A percentile compares a stretch with the other conserved stretches of the same genome.
Evolutionary conservation across 2,113 vertebrate species (phyloP).

Genomic region (Nycticebus coucang): DNA sequence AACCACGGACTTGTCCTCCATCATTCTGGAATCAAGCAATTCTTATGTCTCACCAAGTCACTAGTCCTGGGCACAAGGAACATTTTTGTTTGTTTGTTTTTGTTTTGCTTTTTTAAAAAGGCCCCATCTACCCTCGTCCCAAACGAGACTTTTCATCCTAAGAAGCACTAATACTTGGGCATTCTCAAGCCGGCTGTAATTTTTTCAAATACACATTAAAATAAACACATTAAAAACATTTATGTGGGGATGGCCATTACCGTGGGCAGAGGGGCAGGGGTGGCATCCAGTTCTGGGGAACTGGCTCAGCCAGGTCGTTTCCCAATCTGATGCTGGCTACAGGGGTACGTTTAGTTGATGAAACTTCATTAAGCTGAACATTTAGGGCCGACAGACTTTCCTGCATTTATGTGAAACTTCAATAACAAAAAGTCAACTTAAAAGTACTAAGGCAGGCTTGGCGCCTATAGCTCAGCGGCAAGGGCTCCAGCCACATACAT

Average conservation of each 20-base stretch:
- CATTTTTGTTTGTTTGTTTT: not conserved
- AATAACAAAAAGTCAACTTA: not conserved
- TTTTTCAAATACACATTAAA: not conserved
- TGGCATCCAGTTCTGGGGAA: not conserved
- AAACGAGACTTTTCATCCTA: not conserved
- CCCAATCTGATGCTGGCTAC: not conserved
- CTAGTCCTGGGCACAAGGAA: not conserved
- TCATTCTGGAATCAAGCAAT: not conserved
- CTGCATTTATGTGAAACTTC: not conserved
- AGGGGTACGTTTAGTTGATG: rapidly evolving
- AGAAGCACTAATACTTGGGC: not conserved
- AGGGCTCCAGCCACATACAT: no score
- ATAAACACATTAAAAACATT: rapidly evolving
- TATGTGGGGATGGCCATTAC: rapidly evolving
- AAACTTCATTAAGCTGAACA: no score
- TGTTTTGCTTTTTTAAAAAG: not conserved
- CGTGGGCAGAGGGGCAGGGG: not conserved
- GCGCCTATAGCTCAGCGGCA: no score
- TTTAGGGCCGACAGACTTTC: not conserved
- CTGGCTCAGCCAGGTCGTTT: not conserved
- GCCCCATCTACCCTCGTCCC: no score
- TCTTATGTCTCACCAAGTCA: not conserved
- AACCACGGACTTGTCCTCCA: not conserved
- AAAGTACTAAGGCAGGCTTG: no score
- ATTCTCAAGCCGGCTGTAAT: not conserved